These are phyloP conservation scores for Prunella strophiata DNA, from an alignment of 2,797 vertebrate genomes.

Conservation along the genomic window DNA sequence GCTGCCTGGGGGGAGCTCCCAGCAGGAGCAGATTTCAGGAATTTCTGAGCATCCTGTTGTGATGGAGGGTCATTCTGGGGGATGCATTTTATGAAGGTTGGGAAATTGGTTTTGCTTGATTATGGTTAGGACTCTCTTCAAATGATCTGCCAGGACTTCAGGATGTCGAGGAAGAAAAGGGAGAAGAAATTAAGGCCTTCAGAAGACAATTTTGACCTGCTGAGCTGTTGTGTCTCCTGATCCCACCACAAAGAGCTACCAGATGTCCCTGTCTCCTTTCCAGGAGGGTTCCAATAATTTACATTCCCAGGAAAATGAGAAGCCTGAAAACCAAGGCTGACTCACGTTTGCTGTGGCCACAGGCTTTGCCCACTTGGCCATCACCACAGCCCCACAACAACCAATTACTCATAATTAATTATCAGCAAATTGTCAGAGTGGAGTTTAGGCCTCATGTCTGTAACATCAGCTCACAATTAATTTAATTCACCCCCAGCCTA, in stretches of 20 bases:
- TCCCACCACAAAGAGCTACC: background rate
- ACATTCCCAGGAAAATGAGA: background rate
- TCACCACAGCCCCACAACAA: background rate
- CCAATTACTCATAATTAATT: background rate
- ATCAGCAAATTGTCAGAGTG: background rate
- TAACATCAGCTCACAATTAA: background rate
- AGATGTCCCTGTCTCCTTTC: background rate
- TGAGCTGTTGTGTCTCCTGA: slow-evolving; percentile 26
- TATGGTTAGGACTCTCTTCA: background rate
- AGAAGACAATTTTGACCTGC: slow-evolving; percentile 1
- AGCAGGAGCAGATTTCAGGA: slow-evolving; percentile 16
- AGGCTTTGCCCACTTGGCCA: background rate
- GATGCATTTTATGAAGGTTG: background rate
- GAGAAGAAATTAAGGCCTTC: slow-evolving; percentile 4
- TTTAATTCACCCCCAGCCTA: slow-evolving; percentile 37
- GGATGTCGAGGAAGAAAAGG: background rate
- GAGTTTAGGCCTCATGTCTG: background rate
- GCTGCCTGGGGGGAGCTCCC: slow-evolving; percentile 1
- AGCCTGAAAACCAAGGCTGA: background rate
- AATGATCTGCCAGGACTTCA: background rate
- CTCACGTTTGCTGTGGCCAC: background rate
- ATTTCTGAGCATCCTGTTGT: slow-evolving; percentile 45
- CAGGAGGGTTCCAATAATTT: background rate
- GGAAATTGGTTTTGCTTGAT: slow-evolving; percentile 26
- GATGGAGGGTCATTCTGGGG: background rate